These are phyloP conservation scores for Heterodera schachtii DNA, from an alignment of 1,140 invertebrate genomes.

Conservation along the genomic window DNA sequence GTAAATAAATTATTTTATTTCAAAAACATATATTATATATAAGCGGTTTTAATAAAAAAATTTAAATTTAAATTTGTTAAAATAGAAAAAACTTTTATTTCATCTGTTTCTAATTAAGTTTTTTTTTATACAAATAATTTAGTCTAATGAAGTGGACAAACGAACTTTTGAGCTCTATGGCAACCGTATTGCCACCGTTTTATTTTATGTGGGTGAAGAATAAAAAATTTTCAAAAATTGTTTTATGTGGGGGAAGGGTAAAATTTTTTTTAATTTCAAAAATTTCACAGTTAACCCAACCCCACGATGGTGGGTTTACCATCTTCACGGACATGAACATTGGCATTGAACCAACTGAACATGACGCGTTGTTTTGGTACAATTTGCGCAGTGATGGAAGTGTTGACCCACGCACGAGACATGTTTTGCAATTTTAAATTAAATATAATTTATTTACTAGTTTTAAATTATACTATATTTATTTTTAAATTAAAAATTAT, in stretches of 20 bases:
- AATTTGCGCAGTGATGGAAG: slow-evolving; percentile 87
- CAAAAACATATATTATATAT: too few species aligned
- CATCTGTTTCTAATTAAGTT: too few species aligned
- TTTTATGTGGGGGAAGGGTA: slow-evolving; percentile 74
- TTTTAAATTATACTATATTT: too few species aligned
- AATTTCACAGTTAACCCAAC: slow-evolving; percentile 72
- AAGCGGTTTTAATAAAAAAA: too few species aligned
- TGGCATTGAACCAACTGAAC: slow-evolving; percentile 66
- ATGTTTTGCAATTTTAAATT: slow-evolving; percentile 5
- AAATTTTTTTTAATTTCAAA: slow-evolving; percentile 10
- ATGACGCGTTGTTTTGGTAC: slow-evolving; percentile 91
- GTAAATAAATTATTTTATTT: too few species aligned
- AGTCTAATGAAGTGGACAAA: slow-evolving; percentile 82
- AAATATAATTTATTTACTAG: not conserved
- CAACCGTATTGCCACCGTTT: slow-evolving; percentile 89
- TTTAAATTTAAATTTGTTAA: not conserved
- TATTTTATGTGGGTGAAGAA: slow-evolving; percentile 75
- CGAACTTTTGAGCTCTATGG: slow-evolving; percentile 78
- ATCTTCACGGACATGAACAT: slow-evolving; percentile 60
- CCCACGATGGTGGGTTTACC: slow-evolving; percentile 73
- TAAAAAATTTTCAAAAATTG: not conserved
- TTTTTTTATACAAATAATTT: too few species aligned
- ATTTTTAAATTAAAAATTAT: too few species aligned
- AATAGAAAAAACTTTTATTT: too few species aligned
- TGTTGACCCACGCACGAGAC: slow-evolving; percentile 82